phyloP scores from a whole-genome alignment of 2,888 invertebrate species.

The Masnerella sp. region DNA sequence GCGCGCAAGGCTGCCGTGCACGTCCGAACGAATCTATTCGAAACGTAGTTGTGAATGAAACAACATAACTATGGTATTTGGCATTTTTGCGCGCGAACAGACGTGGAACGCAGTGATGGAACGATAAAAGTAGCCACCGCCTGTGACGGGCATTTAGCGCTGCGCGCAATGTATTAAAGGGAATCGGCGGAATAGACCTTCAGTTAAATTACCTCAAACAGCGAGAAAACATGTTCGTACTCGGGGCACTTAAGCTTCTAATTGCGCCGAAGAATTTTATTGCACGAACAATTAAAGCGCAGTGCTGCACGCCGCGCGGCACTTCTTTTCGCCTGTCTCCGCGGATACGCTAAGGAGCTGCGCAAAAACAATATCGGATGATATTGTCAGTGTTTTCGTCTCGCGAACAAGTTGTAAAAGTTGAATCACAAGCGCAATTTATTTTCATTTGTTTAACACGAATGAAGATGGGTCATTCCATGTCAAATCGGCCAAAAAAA shows the following conservation, averaged over 20 bases:
- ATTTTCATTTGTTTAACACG: no score
- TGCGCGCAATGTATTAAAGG: conserved; percentile 54
- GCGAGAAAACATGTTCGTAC: conserved; percentile 62
- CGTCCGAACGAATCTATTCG: conserved; percentile 53
- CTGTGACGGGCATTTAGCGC: conserved; percentile 54
- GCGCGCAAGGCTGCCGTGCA: conserved; percentile 31
- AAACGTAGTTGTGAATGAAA: conserved; percentile 49
- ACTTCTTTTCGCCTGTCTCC: conserved; percentile 48
- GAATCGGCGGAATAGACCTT: conserved; percentile 61
- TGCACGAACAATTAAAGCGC: conserved; percentile 61
- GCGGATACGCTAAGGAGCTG: conserved; percentile 47
- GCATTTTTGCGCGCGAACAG: conserved; percentile 48
- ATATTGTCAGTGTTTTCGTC: not conserved
- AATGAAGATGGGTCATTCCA: no score
- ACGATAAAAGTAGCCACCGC: conserved; percentile 60
- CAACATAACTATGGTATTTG: conserved; percentile 55
- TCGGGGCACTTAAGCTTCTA: conserved; percentile 56
- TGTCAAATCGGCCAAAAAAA: no score
- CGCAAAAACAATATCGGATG: conserved; percentile 11
- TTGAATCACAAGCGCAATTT: no score
- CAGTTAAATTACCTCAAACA: conserved; percentile 61
- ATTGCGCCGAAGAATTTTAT: conserved; percentile 62
- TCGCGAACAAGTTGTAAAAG: no score
- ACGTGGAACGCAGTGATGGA: conserved; percentile 54
- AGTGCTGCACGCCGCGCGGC: conserved; percentile 33